Evolutionary conservation across 1,140 invertebrate genomes (phyloP), one percentile per base, ranked within the genome.

Genomic region (Thaumatotibia leucotreta): DNA sequence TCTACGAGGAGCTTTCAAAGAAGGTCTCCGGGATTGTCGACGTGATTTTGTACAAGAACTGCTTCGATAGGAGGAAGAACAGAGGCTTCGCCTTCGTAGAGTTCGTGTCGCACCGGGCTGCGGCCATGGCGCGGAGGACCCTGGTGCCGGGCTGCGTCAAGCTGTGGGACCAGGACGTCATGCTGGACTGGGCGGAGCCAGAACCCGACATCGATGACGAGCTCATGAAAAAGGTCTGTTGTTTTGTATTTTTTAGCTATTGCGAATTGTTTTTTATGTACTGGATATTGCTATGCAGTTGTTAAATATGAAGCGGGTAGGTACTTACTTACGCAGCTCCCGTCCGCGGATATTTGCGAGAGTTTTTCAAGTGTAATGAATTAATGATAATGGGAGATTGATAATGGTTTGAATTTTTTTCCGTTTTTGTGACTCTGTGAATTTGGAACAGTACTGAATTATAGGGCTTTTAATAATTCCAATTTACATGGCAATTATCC

Each of bases 101-200:
- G 80, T 98, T 97, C 75, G 93, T 93, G 50, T 94, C 92, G 73
- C 97, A 98, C 77, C 91, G 94, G 52, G 93, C 94, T 1, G 97
- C 97, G 1, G 96, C 96, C 0, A 95, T 97, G 93, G 96, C 97
- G 0, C 89, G 96, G 22, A 87, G 96, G 17, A 94, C 94, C 67
- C 88, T 98, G 4, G 93, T 96, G 49, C 95, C 96, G 1, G 95
- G 94, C 0, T 93, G 91, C 75, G 92, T 96, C 23, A 91, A 93
- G 23, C 80, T 96, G 0, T 96, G 95, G 94, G 93, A 94, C 35
- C 92, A 94, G 33, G 93, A 95, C 65, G 93, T 97, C 23, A 93
- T 93, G 64, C 96, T 97, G 0, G 96, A 98, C 80, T 97, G 97
- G 97, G 97, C 97, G 0, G 95, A 97, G 83, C 96, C 96, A 0